These are phyloP conservation scores for Rugalucina vietnamica DNA, from an alignment of 2,888 invertebrate species.

Conservation along the genomic window DNA sequence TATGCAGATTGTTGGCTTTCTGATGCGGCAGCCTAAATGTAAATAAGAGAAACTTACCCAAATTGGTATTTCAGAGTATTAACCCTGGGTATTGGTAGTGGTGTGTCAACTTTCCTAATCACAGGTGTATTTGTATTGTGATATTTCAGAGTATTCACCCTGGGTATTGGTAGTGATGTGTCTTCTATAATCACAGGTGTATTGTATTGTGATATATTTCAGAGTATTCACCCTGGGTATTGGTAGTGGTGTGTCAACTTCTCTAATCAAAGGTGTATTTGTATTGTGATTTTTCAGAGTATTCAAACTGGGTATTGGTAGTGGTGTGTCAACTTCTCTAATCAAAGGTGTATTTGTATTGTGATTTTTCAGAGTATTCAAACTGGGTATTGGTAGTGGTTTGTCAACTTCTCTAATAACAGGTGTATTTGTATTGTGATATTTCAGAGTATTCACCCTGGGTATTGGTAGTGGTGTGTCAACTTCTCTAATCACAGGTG, in stretches of 20 bases:
- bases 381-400: constrained; percentile 81
- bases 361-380: constrained; percentile 56
- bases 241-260: constrained; percentile 80
- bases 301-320: constrained; percentile 81
- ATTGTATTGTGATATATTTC: too few species aligned
- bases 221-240: constrained; percentile 79
- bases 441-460: too few species aligned
- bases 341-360: constrained; percentile 81
- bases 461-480: too few species aligned
- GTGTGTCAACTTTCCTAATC: constrained; percentile 80
- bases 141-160: too few species aligned
- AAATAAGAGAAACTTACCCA: not conserved
- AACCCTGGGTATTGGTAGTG: constrained; percentile 81
- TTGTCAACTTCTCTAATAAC: constrained; percentile 80
- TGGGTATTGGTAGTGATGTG: too few species aligned
- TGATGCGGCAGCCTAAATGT: not conserved
- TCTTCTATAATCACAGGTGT: too few species aligned
- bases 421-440: too few species aligned
- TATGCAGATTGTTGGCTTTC: not conserved
- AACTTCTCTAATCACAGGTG: too few species aligned
- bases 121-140: too few species aligned
- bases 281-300: constrained; percentile 56
- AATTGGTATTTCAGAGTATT: constrained; percentile 52
- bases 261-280: constrained; percentile 81
- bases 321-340: constrained; percentile 79